Evolutionary conservation across 2,113 vertebrate species (phyloP), one percentile per base, ranked within the genome.

Genomic region (Otolemur garnettii): DNA sequence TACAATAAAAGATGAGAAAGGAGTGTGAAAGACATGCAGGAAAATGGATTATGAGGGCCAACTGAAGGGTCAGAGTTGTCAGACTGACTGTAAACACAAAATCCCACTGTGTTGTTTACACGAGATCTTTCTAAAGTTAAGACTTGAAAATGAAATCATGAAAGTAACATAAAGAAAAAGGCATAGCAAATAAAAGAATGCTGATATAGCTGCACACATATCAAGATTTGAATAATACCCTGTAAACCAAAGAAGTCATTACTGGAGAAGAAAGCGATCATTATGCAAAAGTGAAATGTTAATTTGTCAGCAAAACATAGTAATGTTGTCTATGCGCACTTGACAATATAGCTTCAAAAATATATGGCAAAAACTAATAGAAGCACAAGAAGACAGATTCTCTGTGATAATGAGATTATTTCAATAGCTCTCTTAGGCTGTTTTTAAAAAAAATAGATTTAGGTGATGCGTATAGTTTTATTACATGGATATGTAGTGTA

Each of bases 41-140:
- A 72, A 91, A 91, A 30, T 69, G 33, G 24, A 69, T 42, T 75
- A 53, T 55, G 42, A 42, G 45, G 38, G 75, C 33, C 38, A 66
- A 30, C 24, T 64, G 7, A 94, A 91, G 83, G 35, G 7, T 90
- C 55, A 85, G n/a, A 77, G 4, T 60, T 42, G 19, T 90, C 74
- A 90, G 38, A 85, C 8, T 94, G 28, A 17, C 78, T 83, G 5
- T 75, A 57, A 75, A 93, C 42, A 38, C 45, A 68, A 89, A 59
- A n/a, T 68, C 17, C 30, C 69, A 77, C 30, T n/a, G 7, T 59
- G 19, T 24, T 69, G 33, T 81, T 91, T 93, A 33, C 22, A 9
- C 91, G 87, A 91, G 83, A 89, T 89, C 50, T 69, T 1, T 62
- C 17, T 55, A n/a, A 96, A 69, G 55, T 81, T 91, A 77, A 69